Conservation (phyloP, 30 jellyfish, hydroid and myxozoan species). For the Hydractinia symbiolongicarpus region DNA sequence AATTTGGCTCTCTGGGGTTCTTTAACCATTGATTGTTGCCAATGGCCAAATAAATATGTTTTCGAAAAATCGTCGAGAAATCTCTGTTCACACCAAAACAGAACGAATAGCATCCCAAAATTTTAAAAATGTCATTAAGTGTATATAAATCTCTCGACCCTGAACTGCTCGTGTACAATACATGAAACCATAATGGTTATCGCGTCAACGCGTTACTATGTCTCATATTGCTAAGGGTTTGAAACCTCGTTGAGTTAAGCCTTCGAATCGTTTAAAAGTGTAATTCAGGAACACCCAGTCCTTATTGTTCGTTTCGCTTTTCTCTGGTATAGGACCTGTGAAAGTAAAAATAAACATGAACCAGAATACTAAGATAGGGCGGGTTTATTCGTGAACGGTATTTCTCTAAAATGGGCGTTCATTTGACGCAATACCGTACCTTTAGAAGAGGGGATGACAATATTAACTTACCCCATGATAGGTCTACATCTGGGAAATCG, state of each 20-base stretch:
- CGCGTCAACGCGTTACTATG: not conserved
- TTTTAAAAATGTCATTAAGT: too few species aligned
- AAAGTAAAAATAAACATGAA: not conserved
- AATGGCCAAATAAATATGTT: too few species aligned
- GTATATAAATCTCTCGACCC: too few species aligned
- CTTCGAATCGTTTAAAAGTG: conserved; percentile 95
- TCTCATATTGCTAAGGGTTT: conserved; percentile 6
- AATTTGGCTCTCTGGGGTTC: too few species aligned
- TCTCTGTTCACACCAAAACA: too few species aligned
- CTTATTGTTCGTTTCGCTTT: conserved; percentile 55
- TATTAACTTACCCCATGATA: conserved; percentile 79
- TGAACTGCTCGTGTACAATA: not conserved
- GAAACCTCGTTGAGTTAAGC: conserved; percentile 84
- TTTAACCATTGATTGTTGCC: too few species aligned
- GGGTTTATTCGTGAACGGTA: too few species aligned
- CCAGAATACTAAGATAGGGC: too few species aligned
- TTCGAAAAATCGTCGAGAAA: too few species aligned
- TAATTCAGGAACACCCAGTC: conserved; percentile 98
- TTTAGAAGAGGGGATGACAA: not conserved
- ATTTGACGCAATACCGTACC: not conserved
- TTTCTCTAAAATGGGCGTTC: too few species aligned
- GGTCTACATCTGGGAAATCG: conserved; percentile 88
- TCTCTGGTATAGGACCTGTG: conserved; percentile 62
- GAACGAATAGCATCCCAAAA: too few species aligned
- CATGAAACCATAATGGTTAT: not conserved